Evolutionary conservation across 2,888 invertebrate genomes (phyloP).

Genomic region (Caenorhabditis doughertyi): DNA sequence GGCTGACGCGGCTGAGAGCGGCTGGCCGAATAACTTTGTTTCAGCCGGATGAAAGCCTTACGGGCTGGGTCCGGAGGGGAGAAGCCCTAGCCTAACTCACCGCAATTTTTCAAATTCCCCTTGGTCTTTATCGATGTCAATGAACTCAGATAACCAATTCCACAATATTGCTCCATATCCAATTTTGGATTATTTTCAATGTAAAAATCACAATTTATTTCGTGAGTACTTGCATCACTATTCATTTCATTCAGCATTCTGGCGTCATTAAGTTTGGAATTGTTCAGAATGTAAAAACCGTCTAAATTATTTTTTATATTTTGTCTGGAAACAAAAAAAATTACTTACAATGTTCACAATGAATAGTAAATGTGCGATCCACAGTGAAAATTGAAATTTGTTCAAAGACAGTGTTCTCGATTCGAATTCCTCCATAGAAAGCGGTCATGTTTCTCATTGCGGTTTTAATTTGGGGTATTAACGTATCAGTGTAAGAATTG

Average conservation of each 20-base stretch:
- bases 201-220: not conserved
- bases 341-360: not conserved
- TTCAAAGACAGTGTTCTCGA: not conserved
- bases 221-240: not conserved
- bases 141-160: not conserved
- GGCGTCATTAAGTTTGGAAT: not conserved
- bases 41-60: too few relatives aligned
- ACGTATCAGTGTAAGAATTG: not conserved
- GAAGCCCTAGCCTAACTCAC: too few relatives aligned
- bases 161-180: not conserved
- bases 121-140: not conserved
- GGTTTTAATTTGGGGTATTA: not conserved
- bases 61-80: too few relatives aligned
- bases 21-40: too few relatives aligned
- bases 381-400: not conserved
- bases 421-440: not conserved
- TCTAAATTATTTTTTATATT: not conserved
- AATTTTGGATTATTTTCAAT: not conserved
- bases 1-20: too few relatives aligned
- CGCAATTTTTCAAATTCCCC: slow-evolving; percentile 28
- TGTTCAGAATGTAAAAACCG: slow-evolving; percentile 4
- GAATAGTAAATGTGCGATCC: not conserved
- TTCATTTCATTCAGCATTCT: not conserved
- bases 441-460: not conserved
- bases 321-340: not conserved